A percentile compares a stretch with the other conserved stretches of the same genome.
phyloP scores from a whole-genome alignment of 2,888 invertebrate genomes.

The Carcina quercana region DNA sequence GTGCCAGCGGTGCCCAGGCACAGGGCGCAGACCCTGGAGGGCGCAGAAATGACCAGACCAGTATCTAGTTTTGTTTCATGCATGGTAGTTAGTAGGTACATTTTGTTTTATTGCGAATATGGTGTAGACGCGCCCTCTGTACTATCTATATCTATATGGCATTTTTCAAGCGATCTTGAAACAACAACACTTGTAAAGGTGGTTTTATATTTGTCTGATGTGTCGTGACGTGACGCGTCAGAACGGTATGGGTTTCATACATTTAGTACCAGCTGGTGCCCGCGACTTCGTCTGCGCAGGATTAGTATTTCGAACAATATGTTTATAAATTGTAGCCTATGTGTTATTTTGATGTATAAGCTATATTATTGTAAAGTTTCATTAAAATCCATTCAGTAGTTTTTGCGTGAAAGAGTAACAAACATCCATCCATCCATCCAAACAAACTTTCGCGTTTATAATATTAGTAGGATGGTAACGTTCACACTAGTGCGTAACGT shows the following conservation, averaged over 20 bases:
- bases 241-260: not conserved
- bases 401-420: no score
- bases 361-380: no score
- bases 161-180: conserved; percentile 1
- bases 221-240: not conserved
- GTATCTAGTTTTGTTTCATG: conserved; percentile 1
- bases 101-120: conserved; percentile 5
- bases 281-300: no score
- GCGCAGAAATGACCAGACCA: conserved; percentile 1
- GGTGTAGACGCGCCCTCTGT: conserved; percentile 5
- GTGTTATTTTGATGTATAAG: no score
- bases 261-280: not conserved
- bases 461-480: no score
- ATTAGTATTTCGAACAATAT: no score
- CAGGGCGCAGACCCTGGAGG: no score
- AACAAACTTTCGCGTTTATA: not conserved
- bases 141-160: conserved; percentile 2
- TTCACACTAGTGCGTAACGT: conserved; percentile 20
- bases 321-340: no score
- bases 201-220: no score
- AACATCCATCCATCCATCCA: not conserved
- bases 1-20: no score
- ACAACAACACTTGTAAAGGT: conserved; percentile 1
- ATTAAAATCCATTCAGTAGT: no score
- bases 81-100: conserved; percentile 3